phyloP scores from a whole-genome alignment of 1,140 invertebrate genomes.

The Matsumurasca onukii region DNA sequence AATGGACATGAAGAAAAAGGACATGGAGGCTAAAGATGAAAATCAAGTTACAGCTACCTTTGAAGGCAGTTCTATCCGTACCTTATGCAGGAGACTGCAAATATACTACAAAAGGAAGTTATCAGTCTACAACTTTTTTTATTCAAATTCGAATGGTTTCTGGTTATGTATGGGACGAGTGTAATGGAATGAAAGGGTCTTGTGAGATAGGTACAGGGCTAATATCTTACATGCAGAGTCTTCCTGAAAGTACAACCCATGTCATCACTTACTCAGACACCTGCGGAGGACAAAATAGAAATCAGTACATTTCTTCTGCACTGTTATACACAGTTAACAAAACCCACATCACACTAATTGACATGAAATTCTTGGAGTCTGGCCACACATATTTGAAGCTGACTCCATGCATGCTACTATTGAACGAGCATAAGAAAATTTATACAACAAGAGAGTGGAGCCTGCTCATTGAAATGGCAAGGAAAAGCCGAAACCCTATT shows the following conservation, averaged over 20 bases:
- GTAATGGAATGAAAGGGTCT: slow-evolving; percentile 25
- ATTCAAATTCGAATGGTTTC: slow-evolving; percentile 31
- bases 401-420: slow-evolving; percentile 47
- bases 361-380: slow-evolving; percentile 46
- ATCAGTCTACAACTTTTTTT: slow-evolving; percentile 27
- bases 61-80: slow-evolving; percentile 42
- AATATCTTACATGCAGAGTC: slow-evolving; percentile 22
- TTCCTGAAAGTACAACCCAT: slow-evolving; percentile 29
- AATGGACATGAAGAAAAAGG: slow-evolving; percentile 31
- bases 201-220: slow-evolving; percentile 33
- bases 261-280: slow-evolving; percentile 32
- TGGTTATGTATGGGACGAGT: slow-evolving; percentile 34
- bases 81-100: slow-evolving; percentile 38
- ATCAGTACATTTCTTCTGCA: slow-evolving; percentile 29
- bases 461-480: slow-evolving; percentile 28
- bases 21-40: slow-evolving; percentile 22
- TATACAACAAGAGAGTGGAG: slow-evolving; percentile 35
- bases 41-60: slow-evolving; percentile 35
- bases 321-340: slow-evolving; percentile 31
- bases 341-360: slow-evolving; percentile 21
- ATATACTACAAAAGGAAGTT: slow-evolving; percentile 40
- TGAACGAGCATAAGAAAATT: slow-evolving; percentile 34
- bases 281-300: slow-evolving; percentile 35
- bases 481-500: slow-evolving; percentile 29
- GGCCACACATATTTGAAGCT: slow-evolving; percentile 51